Percentiles rank a stretch among this genome's conserved stretches.
Evolutionary conservation across 2,113 vertebrate species (phyloP).

Genomic region (Mastomys coucha): DNA sequence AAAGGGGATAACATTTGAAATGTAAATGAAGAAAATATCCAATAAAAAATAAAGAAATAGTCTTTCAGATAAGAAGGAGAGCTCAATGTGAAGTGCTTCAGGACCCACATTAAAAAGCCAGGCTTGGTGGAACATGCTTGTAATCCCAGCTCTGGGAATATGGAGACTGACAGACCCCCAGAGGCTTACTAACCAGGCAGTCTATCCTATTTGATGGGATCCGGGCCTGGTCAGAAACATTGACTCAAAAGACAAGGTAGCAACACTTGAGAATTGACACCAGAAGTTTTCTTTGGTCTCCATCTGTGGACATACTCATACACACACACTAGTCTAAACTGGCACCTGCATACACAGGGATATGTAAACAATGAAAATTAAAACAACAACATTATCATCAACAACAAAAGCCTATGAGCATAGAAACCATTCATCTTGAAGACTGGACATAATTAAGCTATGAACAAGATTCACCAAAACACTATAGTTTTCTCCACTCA

Average conservation of each 20-base stretch:
- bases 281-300: not conserved
- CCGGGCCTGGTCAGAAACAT: not conserved
- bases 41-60: not conserved
- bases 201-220: not conserved
- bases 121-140: not conserved
- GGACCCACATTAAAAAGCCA: not conserved
- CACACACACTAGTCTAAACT: not conserved
- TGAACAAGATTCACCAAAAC: not conserved
- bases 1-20: too few species aligned
- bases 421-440: not conserved
- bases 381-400: not conserved
- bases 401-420: not conserved
- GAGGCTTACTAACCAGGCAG: not conserved
- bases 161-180: not conserved
- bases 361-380: not conserved
- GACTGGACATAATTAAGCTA: not conserved
- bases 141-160: not conserved
- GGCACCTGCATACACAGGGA: not conserved
- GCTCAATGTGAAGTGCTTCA: not conserved
- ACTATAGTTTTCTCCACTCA: accelerated
- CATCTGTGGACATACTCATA: not conserved
- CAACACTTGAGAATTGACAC: not conserved
- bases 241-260: not conserved
- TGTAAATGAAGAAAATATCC: too few species aligned
- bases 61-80: not conserved